Evolutionary conservation across 2,888 invertebrate genomes (phyloP).

Genomic region (Ennomos erosarius): DNA sequence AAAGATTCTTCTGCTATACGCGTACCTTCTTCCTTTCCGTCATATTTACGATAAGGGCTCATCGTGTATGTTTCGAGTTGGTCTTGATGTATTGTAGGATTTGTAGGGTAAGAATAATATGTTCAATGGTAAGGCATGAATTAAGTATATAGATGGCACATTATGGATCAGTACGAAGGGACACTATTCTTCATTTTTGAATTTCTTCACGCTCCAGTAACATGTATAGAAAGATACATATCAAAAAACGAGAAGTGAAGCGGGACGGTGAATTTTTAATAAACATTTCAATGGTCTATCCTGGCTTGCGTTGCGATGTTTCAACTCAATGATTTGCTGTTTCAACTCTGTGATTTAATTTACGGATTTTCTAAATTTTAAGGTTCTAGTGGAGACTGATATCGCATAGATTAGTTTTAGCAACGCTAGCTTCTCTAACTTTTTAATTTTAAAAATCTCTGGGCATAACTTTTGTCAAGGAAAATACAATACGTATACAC

Average conservation of each 20-base stretch:
- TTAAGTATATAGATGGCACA: constrained; percentile 71
- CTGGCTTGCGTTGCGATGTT: constrained; percentile 57
- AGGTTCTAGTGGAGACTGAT: constrained; percentile 85
- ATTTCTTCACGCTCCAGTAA: constrained; percentile 68
- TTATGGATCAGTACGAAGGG: constrained; percentile 78
- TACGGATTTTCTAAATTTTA: constrained; percentile 84
- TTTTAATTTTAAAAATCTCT: constrained; percentile 71
- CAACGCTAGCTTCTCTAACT: constrained; percentile 83
- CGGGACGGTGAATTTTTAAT: constrained; percentile 60
- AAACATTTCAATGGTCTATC: constrained; percentile 56
- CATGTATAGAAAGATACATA: constrained; percentile 82
- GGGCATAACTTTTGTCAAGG: constrained; percentile 63
- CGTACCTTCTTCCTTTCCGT: constrained; percentile 48
- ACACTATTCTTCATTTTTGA: constrained; percentile 69
- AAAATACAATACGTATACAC: constrained; percentile 41
- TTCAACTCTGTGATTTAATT: constrained; percentile 84
- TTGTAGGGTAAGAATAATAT: constrained; percentile 75
- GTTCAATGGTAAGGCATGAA: constrained; percentile 78
- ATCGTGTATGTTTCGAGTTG: constrained; percentile 64
- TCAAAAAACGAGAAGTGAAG: constrained; percentile 74
- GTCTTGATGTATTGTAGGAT: constrained; percentile 75
- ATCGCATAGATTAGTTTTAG: constrained; percentile 85
- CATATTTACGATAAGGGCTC: constrained; percentile 49
- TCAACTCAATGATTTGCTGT: constrained; percentile 79
- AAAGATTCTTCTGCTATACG: constrained; percentile 50